Evolutionary conservation across 1,140 invertebrate genomes (phyloP), one percentile per base, ranked within the genome.

Genomic region (Odontomachus brunneus): DNA sequence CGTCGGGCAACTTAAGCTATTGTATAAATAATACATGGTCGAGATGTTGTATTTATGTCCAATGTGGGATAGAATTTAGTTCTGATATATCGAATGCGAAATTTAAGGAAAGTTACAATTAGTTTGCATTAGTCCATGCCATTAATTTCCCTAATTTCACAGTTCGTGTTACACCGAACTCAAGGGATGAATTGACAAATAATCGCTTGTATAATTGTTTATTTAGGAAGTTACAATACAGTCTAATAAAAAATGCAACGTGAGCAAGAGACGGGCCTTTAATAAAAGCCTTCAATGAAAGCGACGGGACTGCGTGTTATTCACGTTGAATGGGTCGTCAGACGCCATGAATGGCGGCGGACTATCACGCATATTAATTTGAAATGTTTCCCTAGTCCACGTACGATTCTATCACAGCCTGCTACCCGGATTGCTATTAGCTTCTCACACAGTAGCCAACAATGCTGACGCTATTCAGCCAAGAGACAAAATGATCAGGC

Each of bases 311-410:
- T 15, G 7, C 14, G 3, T 17, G 14, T 7, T 26, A 57, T 75
- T n/a, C 15, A 26, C 9, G 17, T 11, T 29, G 24, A 60, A 75
- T 38, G 49, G 44, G 44, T 55, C 7, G 15, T 51, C 59, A 7
- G 49, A 44, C 38, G 24, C 60, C 14, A 15, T 33, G n/a, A 57
- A 48, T 48, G 51, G 12, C 3, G n/a, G 12, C 1, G 44, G 9
- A 71, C 48, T 29, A 80, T 80, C 19, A 15, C 26, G 22, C 51
- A 26, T 57, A 22, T 48, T 80, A 80, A 80, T 80, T 80, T 80
- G 19, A 22, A 57, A n/a, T n/a, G n/a, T 48, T 17, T n/a, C 12
- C 5, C 65, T n/a, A 59, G 11, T 69, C 5, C 44, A 80, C 51
- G 33, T n/a, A 44, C 19, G 33, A 59, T 71, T 69, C 65, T 57